A percentile compares a stretch with the other conserved stretches of the same genome.
Conservation (phyloP, 2,888 invertebrate species). For the Tribolium freemani region DNA sequence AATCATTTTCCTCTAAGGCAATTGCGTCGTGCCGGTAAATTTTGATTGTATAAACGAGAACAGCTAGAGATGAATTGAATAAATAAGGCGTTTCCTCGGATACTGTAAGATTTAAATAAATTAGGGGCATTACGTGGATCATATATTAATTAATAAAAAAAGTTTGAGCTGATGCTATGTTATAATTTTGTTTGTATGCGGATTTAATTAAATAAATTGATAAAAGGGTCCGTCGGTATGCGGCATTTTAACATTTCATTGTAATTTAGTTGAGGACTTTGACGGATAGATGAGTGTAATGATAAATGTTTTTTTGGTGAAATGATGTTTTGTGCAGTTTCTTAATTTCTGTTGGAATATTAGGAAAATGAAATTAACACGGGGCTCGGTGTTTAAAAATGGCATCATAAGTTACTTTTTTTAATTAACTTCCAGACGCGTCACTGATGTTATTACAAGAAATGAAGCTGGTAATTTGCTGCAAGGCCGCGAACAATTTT, state of each 20-base stretch:
- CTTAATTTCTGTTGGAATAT: conserved; percentile 47
- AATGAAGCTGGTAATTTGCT: conserved; percentile 45
- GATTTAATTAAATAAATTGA: background rate
- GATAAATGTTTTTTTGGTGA: background rate
- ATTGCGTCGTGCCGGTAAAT: conserved; percentile 16
- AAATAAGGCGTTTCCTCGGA: background rate
- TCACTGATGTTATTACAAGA: conserved; percentile 47
- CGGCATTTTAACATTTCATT: background rate
- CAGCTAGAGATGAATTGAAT: conserved; percentile 11
- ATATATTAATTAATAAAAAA: no score
- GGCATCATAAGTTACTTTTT: conserved; percentile 49
- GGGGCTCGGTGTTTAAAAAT: conserved; percentile 44
- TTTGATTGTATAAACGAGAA: conserved; percentile 22
- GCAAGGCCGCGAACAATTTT: conserved; percentile 32
- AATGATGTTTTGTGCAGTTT: conserved; percentile 32
- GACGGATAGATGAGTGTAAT: background rate
- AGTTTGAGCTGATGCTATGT: background rate
- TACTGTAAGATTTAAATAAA: background rate
- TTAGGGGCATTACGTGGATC: background rate
- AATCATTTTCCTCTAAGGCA: conserved; percentile 29
- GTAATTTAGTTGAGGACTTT: background rate
- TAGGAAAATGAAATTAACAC: conserved; percentile 45
- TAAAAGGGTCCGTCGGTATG: background rate
- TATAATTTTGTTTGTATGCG: background rate
- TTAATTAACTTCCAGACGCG: conserved; percentile 48